Evolutionary conservation across 2,888 invertebrate species (phyloP).

Genomic region (Drosophila cognata): DNA sequence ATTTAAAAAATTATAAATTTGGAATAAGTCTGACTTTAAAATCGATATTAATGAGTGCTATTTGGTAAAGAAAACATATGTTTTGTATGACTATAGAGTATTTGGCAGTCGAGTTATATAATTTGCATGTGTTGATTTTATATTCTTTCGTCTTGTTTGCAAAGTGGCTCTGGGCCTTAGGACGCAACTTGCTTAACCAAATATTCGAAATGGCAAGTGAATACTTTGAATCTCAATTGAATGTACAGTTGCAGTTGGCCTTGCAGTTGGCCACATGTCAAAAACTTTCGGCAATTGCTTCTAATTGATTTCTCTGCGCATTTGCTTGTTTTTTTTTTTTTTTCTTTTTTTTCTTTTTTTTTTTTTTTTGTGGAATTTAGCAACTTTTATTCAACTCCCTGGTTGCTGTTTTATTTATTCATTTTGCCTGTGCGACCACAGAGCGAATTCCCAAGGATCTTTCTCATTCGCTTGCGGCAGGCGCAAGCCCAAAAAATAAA

Average conservation of each 20-base stretch:
- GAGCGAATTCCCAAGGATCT: conserved; percentile 16
- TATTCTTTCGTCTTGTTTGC: conserved; percentile 1
- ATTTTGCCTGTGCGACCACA: conserved; percentile 31
- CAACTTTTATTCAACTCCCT: conserved; percentile 4
- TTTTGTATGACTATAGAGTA: background rate
- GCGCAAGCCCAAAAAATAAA: conserved; percentile 16
- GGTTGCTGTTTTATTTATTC: conserved; percentile 25
- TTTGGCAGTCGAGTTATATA: background rate
- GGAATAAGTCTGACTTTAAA: background rate
- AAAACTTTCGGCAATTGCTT: conserved; percentile 47
- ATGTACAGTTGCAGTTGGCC: conserved; percentile 22
- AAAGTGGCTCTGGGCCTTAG: conserved; percentile 5
- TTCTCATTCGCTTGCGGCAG: conserved; percentile 7
- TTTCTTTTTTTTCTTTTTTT: conserved; percentile 4
- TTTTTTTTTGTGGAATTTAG: conserved; percentile 21
- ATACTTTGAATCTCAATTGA: conserved; percentile 47
- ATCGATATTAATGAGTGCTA: background rate
- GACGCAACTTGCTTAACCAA: conserved; percentile 11
- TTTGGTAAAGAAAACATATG: background rate
- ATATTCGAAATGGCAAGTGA: conserved; percentile 22
- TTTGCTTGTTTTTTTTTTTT: conserved; percentile 7
- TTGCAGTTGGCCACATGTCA: conserved; percentile 22
- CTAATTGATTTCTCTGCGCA: conserved; percentile 53
- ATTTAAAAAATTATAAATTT: background rate
- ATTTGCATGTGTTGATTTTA: background rate